Percentiles rank a stretch among this genome's conserved stretches.
Evolutionary conservation across 2,797 vertebrate species (phyloP).

Genomic region (Siniperca scherzeri): DNA sequence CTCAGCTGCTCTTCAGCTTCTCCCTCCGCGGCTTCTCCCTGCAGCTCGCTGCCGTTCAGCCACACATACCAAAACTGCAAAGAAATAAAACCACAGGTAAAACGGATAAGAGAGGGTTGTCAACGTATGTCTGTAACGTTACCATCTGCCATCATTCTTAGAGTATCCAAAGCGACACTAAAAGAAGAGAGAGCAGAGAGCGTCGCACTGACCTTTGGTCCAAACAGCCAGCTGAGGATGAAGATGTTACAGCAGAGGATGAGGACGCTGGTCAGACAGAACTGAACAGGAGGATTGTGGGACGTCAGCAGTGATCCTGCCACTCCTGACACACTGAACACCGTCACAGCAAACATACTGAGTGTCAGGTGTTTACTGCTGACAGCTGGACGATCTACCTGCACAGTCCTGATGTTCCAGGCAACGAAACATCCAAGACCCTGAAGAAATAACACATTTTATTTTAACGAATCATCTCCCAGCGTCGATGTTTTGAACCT

Average conservation of each 20-base stretch:
- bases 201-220: constrained; percentile 86
- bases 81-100: not conserved
- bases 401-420: constrained; percentile 88
- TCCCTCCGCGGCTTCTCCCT: constrained; percentile 1
- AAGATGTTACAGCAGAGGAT: constrained; percentile 91
- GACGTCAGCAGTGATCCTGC: constrained; percentile 88
- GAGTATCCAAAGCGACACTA: too few species aligned
- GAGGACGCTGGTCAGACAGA: constrained; percentile 89
- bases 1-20: constrained; percentile 73
- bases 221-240: constrained; percentile 89
- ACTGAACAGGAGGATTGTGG: constrained; percentile 91
- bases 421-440: constrained; percentile 91
- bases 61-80: not conserved
- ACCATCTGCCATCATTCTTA: not conserved
- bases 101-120: not conserved
- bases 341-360: constrained; percentile 88
- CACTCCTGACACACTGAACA: constrained; percentile 89
- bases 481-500: not conserved
- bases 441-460: constrained; percentile 75
- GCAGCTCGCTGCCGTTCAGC: not conserved
- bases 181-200: not conserved
- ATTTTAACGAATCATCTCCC: not conserved
- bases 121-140: not conserved
- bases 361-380: constrained; percentile 87
- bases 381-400: constrained; percentile 79